Base-by-base conservation (phyloP, 2,797 vertebrate species). In the Champsocephalus esox region DNA sequence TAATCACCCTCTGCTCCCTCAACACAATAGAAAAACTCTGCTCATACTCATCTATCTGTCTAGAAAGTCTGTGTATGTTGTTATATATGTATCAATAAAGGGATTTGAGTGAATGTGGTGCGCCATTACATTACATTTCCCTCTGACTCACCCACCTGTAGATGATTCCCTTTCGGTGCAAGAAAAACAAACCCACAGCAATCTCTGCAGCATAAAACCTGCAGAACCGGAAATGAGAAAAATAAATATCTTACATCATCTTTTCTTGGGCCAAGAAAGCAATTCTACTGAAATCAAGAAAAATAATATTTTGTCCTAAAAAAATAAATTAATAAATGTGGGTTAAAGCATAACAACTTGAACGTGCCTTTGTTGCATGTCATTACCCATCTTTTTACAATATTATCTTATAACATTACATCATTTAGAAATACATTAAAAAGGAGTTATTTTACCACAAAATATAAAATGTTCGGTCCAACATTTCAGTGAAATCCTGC, bases 201-300 rank as follows among this genome's bases (percentile, higher is more conserved):
- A 99, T 99, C 90, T 99, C 98, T 77, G 97, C 97, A 1, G 97
- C 98, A 1, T 99, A 99, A 94, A 99, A 99, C 61, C 98, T 99
- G 93, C 46, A 93, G 90, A 66, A 52, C 67, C 2, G 32, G 65
- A 72, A 75, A 64, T 62, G 5, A 43, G 3, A 48, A 43, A 63
- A 38, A 48, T 32, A 24, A 16, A 21, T 17, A 55, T 3, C 34
- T 38, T 38, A 8, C 34, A 38, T 38, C 34, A 38, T 38, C 34
- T 9, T 38, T 38, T 6, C 34, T 38, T 38, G 34, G 6, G 34
- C 34, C 8, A 32, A 7, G 10, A 3, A 48, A 17, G 12, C 43
- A 4, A 44, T 65, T 43, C 0, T 13, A 24, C 12, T 49, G 50
- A 49, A 59, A 28, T 12, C 4, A 54, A 55, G 1, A 59, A 21